Evolutionary conservation across 2,113 vertebrate genomes (phyloP).

Genomic region (Neolamprologus caudopunctatus): DNA sequence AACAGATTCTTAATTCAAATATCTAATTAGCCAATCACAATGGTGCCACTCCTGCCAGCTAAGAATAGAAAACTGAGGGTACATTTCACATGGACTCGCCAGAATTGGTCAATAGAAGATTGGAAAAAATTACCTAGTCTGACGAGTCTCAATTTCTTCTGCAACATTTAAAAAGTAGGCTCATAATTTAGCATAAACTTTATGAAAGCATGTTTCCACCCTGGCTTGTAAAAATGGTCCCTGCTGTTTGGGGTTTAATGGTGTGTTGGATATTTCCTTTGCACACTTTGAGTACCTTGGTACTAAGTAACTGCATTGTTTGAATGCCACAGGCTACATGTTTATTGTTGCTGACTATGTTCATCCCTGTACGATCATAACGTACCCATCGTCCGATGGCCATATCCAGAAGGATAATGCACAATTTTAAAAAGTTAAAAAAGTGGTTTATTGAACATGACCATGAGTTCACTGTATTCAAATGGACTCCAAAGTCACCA

Average conservation of each 20-base stretch:
- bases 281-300: not conserved
- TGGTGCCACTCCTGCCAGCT: not conserved
- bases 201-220: not conserved
- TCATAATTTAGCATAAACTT: not conserved
- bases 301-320: not conserved
- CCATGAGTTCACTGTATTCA: not conserved
- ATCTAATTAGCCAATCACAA: not conserved
- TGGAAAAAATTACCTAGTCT: not conserved
- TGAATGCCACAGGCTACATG: not conserved
- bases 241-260: not conserved
- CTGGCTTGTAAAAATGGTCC: not conserved
- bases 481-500: not conserved
- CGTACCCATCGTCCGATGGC: accelerated
- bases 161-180: not conserved
- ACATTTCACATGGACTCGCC: not conserved
- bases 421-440: not conserved
- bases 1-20: not conserved
- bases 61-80: not conserved
- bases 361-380: not conserved
- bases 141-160: not conserved
- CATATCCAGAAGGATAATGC: not conserved
- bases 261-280: not conserved
- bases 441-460: not conserved
- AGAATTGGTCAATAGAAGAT: not conserved
- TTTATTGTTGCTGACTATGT: not conserved